Conservation (phyloP, 2,113 vertebrate genomes). For the Ivindomyrus marchei region DNA sequence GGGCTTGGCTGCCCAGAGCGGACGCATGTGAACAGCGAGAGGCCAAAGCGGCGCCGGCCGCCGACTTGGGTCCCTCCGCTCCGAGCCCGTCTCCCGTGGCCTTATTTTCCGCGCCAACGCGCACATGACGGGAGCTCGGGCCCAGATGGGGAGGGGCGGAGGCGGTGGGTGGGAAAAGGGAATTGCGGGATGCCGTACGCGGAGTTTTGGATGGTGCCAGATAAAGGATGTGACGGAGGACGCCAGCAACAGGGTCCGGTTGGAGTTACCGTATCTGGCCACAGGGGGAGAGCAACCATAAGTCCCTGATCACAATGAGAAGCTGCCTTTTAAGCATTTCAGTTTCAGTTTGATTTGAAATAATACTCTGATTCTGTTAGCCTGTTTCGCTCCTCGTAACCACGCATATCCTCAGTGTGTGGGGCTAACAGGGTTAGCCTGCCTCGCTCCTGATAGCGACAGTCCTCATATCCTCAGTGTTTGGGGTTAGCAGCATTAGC, state of each 20-base stretch:
- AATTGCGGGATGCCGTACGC: neutral
- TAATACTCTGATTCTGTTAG: neutral
- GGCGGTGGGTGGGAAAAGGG: neutral
- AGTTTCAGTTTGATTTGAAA: neutral
- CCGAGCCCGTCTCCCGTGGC: neutral
- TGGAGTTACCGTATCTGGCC: neutral
- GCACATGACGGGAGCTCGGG: constrained; percentile 7
- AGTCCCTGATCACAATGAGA: neutral
- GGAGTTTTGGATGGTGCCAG: neutral
- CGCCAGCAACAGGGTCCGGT: neutral
- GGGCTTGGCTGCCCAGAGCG: constrained; percentile 31
- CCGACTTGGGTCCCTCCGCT: neutral
- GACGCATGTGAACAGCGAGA: constrained; percentile 26
- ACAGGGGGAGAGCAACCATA: neutral
- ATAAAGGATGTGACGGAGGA: neutral
- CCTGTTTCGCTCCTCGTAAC: neutral
- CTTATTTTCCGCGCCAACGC: neutral
- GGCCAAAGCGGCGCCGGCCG: neutral
- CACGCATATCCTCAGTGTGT: neutral
- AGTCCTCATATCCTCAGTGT: no score
- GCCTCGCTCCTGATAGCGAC: no score
- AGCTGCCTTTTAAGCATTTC: neutral
- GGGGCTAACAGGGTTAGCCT: no score
- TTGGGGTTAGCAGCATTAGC: no score
- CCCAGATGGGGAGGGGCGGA: neutral